Evolutionary conservation across 2,888 invertebrate genomes (phyloP).

Genomic region (Polymixis flavicincta): DNA sequence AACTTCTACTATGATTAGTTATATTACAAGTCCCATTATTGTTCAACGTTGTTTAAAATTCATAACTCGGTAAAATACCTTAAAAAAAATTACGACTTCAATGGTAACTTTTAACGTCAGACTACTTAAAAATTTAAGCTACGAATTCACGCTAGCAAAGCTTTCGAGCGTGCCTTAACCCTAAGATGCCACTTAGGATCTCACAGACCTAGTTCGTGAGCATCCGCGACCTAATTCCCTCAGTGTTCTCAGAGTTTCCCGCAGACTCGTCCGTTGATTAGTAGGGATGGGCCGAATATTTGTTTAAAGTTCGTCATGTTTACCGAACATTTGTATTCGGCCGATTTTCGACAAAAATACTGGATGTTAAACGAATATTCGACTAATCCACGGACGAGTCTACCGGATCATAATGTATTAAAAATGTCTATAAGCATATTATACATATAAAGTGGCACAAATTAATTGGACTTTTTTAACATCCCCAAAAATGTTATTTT

Average conservation of each 20-base stretch:
- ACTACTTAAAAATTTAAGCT: conserved; percentile 26
- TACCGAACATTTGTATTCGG: no score
- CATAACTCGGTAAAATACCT: conserved; percentile 6
- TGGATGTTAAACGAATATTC: no score
- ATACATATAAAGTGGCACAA: no score
- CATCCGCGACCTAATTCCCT: conserved; percentile 78
- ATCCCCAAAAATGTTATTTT: no score
- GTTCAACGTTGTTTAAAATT: conserved; percentile 3
- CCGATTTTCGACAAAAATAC: no score
- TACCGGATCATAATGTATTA: no score
- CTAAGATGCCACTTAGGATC: conserved; percentile 66
- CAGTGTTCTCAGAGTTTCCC: conserved; percentile 57
- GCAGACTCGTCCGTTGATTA: conserved; percentile 63
- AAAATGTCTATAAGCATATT: no score
- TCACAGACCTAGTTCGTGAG: conserved; percentile 65
- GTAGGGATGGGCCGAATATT: conserved; percentile 15
- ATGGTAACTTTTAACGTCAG: conserved; percentile 6
- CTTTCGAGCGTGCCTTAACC: conserved; percentile 66
- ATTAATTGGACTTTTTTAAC: no score
- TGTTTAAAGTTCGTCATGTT: no score
- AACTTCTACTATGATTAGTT: conserved; percentile 3
- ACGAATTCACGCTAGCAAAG: conserved; percentile 25
- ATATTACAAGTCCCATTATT: not conserved
- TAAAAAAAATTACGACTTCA: conserved; percentile 3
- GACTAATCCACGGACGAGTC: no score